Conservation (phyloP, 1,140 invertebrate genomes). For the Artemia franciscana region DNA sequence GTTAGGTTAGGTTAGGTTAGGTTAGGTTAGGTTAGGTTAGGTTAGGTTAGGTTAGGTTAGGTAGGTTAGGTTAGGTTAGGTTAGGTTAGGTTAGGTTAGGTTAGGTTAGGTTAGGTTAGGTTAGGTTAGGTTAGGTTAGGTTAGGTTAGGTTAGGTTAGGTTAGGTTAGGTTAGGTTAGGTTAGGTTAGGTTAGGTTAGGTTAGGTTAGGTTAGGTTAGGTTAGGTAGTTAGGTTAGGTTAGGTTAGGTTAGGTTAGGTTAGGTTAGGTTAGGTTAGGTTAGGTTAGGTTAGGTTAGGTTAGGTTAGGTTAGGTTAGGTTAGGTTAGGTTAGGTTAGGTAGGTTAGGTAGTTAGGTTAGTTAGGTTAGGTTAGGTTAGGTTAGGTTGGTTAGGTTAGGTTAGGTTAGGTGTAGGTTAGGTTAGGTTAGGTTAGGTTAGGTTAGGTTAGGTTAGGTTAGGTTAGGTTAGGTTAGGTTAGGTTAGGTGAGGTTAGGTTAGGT, state of each 20-base stretch:
- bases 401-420: conserved; percentile 12
- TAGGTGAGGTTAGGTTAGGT: conserved; percentile 8
- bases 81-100: conserved; percentile 12
- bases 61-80: no score
- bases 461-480: conserved; percentile 7
- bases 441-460: conserved; percentile 4
- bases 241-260: conserved; percentile 16
- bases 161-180: conserved; percentile 17
- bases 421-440: conserved; percentile 5
- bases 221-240: no score
- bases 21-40: conserved; percentile 12
- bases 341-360: conserved; percentile 12
- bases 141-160: conserved; percentile 17
- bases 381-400: conserved; percentile 15
- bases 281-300: conserved; percentile 16
- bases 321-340: conserved; percentile 14
- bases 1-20: conserved; percentile 13
- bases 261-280: conserved; percentile 17
- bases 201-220: conserved; percentile 16
- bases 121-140: conserved; percentile 16
- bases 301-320: conserved; percentile 15
- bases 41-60: conserved; percentile 12
- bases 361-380: conserved; percentile 15
- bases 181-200: conserved; percentile 17
- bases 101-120: conserved; percentile 10